Conservation (phyloP, 2,797 vertebrate species). For the Chiropotes sagulatus region DNA sequence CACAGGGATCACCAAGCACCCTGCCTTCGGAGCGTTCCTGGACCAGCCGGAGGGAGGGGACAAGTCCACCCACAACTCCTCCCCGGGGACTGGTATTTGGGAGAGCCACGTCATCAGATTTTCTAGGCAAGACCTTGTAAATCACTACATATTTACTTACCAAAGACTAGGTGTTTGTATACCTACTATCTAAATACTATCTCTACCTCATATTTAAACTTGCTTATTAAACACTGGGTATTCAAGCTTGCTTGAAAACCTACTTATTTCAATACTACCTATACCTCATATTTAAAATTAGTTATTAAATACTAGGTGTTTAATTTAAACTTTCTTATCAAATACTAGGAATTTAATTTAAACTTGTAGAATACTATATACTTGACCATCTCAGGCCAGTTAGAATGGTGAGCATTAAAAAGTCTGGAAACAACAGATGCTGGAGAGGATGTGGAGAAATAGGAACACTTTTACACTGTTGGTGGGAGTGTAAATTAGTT, state of each 20-base stretch:
- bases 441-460: neutral
- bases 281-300: neutral
- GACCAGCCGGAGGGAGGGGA: neutral
- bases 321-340: neutral
- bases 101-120: fast-evolving
- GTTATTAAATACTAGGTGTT: too few relatives aligned
- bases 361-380: neutral
- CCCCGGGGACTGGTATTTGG: fast-evolving
- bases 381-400: neutral
- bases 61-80: fast-evolving
- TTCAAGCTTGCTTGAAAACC: neutral
- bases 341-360: neutral
- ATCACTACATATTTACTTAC: neutral
- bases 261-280: too few relatives aligned
- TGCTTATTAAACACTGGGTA: too few relatives aligned
- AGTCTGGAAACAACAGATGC: neutral
- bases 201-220: neutral
- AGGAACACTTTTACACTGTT: fast-evolving
- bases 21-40: fast-evolving
- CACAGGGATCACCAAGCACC: fast-evolving
- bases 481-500: neutral
- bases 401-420: neutral
- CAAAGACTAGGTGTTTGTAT: neutral
- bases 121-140: neutral
- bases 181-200: neutral